Evolutionary conservation across 2,113 vertebrate genomes (phyloP).

Genomic region (Larimichthys crocea): DNA sequence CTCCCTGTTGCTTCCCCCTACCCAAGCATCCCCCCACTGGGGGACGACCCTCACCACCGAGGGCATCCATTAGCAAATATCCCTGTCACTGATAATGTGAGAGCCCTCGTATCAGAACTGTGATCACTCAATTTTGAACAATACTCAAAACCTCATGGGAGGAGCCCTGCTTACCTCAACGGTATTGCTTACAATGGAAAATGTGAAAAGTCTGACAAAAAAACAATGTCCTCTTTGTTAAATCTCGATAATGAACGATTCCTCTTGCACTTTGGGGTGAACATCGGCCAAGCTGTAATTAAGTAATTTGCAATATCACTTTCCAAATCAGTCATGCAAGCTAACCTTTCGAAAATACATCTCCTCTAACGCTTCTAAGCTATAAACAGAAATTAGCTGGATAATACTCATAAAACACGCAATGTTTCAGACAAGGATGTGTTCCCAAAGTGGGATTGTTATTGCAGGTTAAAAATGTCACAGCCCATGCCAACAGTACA

Average conservation of each 20-base stretch:
- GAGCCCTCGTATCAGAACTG: constrained; percentile 31
- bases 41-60: constrained; percentile 40
- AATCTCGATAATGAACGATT: constrained; percentile 25
- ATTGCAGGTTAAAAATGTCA: constrained; percentile 58
- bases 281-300: constrained; percentile 34
- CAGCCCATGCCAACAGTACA: constrained; percentile 32
- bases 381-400: constrained; percentile 5
- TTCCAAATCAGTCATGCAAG: constrained; percentile 30
- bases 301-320: constrained; percentile 58
- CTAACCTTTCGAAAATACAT: constrained; percentile 5
- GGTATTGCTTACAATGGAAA: constrained; percentile 32
- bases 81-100: constrained; percentile 59
- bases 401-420: background rate
- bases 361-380: background rate
- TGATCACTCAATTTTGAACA: constrained; percentile 59
- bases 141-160: constrained; percentile 35
- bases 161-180: constrained; percentile 1
- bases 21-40: constrained; percentile 22
- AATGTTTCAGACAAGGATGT: constrained; percentile 15
- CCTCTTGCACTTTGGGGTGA: constrained; percentile 9
- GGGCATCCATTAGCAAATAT: constrained; percentile 51
- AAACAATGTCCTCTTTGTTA: constrained; percentile 64
- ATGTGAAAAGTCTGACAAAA: constrained; percentile 35
- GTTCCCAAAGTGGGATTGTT: constrained; percentile 32
- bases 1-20: constrained; percentile 35